These are phyloP conservation scores for Coelinius sp. DNA, from an alignment of 2,888 invertebrate species.

Conservation along the genomic window DNA sequence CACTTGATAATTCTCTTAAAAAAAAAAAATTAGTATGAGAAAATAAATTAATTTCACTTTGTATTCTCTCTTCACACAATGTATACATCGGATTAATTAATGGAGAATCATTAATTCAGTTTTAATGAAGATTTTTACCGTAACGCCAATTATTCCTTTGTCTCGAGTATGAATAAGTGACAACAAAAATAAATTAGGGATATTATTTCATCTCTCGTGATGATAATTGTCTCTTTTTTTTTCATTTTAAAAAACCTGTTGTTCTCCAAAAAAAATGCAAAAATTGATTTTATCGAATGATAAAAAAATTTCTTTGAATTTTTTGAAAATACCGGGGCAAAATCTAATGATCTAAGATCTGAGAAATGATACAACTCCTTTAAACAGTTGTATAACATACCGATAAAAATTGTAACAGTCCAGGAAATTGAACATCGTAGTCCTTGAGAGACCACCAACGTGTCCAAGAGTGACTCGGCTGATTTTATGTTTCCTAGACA, in stretches of 20 bases:
- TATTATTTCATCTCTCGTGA: no score
- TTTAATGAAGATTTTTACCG: background rate
- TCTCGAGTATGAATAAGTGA: no score
- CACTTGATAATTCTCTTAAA: background rate
- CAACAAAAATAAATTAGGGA: no score
- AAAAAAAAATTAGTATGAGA: background rate
- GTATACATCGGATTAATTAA: background rate
- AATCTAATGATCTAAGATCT: no score
- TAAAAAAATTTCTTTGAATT: no score
- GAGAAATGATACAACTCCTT: slow-evolving; percentile 1
- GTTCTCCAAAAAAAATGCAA: no score
- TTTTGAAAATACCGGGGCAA: no score
- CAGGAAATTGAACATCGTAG: slow-evolving; percentile 33
- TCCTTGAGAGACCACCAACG: slow-evolving; percentile 28
- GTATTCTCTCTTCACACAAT: background rate
- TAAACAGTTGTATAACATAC: slow-evolving; percentile 18
- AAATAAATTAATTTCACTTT: background rate
- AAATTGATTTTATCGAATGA: no score
- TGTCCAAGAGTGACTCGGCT: slow-evolving; percentile 7
- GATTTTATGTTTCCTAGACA: slow-evolving; percentile 49
- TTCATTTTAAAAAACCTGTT: no score
- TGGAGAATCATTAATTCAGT: background rate
- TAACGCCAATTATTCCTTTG: background rate
- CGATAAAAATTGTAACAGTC: slow-evolving; percentile 17
- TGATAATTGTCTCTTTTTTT: no score